Evolutionary conservation across 2,888 invertebrate genomes (phyloP), one percentile per base, ranked within the genome.

Genomic region (Watsonalla binaria): DNA sequence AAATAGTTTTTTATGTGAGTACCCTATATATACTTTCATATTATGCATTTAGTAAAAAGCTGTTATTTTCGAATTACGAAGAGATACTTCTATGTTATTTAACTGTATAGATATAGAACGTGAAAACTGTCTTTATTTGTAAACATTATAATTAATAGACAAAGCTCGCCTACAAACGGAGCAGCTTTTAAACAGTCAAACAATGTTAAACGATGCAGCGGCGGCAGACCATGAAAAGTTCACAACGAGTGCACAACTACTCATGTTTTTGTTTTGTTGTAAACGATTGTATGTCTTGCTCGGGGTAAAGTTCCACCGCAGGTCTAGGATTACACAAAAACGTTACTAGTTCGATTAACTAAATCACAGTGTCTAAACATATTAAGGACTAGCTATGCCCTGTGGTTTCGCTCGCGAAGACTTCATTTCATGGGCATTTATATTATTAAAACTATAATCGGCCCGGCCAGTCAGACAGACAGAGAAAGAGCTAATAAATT

Each of bases 151-250:
- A 35, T 48, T 48, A 48, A 48, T 35, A 48, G 35, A 11, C 13
- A 37, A 48, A 37, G 37, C 35, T 34, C 35, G 13, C 4, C 6
- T 35, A 13, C 5, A 13, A 14, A 33, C 37, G 35, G 14, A 48
- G 37, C 14, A 14, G 37, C 5, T 6, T 24, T 49, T 49, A 37
- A 39, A 37, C 24, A 49, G 55, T 54, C 59, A 59, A 62, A 65
- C 56, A 55, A 50, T 53, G 51, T 54, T 52, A 61, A 67, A 65
- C 69, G 63, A 64, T 66, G 54, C 48, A 48, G 13, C 6, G 49
- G 57, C 74, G 64, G 56, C 78, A 78, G 81, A 84, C 77, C 84
- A 72, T 82, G 77, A 75, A 78, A 70, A 68, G 72, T 70, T 67
- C 63, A 80, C 77, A 72, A 77, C 77, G 76, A 71, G 73, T 65